Evolutionary conservation across 2,888 invertebrate species (phyloP).

Genomic region (Lathronympha strigana): DNA sequence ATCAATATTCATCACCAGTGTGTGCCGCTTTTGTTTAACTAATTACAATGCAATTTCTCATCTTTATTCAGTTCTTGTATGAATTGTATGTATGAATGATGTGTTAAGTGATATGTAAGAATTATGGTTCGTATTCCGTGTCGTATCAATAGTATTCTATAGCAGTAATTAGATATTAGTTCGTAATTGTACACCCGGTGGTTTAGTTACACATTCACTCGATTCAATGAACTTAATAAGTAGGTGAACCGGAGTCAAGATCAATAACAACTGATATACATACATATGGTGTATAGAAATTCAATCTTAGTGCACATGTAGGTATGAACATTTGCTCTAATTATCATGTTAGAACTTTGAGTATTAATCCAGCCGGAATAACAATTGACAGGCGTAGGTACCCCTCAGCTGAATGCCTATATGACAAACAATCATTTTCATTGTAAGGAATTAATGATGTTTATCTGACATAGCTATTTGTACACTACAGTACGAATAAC

Average conservation of each 20-base stretch:
- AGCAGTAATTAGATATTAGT: slow-evolving; percentile 52
- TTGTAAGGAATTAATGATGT: no score
- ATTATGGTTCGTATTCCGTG: slow-evolving; percentile 55
- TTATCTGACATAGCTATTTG: no score
- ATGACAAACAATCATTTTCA: no score
- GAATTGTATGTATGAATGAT: slow-evolving; percentile 32
- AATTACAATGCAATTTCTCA: slow-evolving; percentile 27
- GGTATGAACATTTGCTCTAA: no score
- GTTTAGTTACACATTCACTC: slow-evolving; percentile 19
- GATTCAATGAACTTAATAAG: slow-evolving; percentile 14
- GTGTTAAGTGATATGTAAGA: slow-evolving; percentile 39
- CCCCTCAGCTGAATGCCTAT: no score
- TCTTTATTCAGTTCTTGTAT: slow-evolving; percentile 24
- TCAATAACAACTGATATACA: background rate
- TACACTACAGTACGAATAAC: no score
- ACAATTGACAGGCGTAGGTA: no score
- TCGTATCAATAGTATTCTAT: slow-evolving; percentile 46
- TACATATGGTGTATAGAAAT: background rate
- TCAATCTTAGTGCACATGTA: background rate
- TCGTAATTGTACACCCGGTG: slow-evolving; percentile 20
- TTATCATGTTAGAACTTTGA: no score
- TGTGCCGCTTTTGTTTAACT: slow-evolving; percentile 10
- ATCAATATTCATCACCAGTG: slow-evolving; percentile 24
- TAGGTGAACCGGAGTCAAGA: background rate
- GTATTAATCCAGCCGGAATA: no score